A percentile compares a stretch with the other conserved stretches of the same genome.
Evolutionary conservation across 2,888 invertebrate species (phyloP).

Genomic region (Acanthacorydalis orientalis): DNA sequence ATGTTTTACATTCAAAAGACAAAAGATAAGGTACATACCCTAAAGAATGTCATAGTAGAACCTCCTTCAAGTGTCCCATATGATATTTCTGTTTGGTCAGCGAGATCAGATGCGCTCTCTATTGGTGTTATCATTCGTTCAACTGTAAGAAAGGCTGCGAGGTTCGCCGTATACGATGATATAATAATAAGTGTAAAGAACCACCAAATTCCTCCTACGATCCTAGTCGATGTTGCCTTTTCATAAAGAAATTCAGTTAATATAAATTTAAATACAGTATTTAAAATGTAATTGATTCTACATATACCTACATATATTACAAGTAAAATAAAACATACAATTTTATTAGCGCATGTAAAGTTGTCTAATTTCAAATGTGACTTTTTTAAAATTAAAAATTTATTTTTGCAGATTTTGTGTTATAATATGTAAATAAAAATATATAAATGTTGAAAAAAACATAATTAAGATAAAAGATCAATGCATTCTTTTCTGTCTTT

Average conservation of each 20-base stretch:
- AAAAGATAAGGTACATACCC: conserved; percentile 36
- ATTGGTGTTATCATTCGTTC: conserved; percentile 92
- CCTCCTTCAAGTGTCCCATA: conserved; percentile 91
- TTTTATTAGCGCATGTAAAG: no score
- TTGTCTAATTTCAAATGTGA: no score
- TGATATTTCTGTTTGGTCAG: conserved; percentile 80
- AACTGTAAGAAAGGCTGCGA: conserved; percentile 96
- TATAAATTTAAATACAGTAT: background rate
- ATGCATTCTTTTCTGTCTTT: no score
- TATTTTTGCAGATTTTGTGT: no score
- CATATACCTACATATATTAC: no score
- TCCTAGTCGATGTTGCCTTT: conserved; percentile 81
- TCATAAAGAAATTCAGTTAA: background rate
- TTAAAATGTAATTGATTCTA: no score
- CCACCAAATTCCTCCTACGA: conserved; percentile 98
- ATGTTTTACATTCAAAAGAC: no score
- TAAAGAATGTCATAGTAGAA: conserved; percentile 94
- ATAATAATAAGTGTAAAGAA: conserved; percentile 98
- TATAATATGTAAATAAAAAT: no score
- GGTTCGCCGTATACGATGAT: conserved; percentile 94
- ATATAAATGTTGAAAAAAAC: no score
- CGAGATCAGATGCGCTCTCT: conserved; percentile 87
- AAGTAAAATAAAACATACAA: no score
- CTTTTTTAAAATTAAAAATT: no score
- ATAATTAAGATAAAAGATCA: no score